These are phyloP conservation scores for Canis aureus DNA, from an alignment of 2,113 vertebrate genomes.

Conservation along the genomic window DNA sequence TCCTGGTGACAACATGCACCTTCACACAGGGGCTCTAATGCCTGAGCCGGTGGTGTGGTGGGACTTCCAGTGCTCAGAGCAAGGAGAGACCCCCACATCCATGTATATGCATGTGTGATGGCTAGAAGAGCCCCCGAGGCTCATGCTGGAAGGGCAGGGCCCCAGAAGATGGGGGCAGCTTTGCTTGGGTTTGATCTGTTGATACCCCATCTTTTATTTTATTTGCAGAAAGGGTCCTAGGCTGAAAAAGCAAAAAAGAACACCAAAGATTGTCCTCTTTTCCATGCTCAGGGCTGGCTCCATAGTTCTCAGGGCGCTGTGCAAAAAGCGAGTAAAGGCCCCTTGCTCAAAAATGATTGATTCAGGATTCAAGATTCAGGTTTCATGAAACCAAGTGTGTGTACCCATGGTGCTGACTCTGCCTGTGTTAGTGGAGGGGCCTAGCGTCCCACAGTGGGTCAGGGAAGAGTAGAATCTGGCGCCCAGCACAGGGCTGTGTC, in stretches of 20 bases:
- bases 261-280: no score
- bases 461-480: background rate
- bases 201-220: background rate
- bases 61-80: no score
- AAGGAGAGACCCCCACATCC: background rate
- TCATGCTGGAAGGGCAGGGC: background rate
- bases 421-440: background rate
- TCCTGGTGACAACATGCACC: background rate
- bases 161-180: background rate
- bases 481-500: background rate
- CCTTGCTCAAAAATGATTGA: background rate
- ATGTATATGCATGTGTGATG: background rate
- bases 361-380: background rate
- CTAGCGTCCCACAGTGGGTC: background rate
- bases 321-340: background rate
- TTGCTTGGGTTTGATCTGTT: background rate
- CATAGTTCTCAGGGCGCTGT: background rate
- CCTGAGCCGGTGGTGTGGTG: background rate
- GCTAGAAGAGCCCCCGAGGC: background rate
- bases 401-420: fast-evolving
- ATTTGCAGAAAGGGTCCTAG: background rate
- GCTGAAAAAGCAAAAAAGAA: background rate
- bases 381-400: fast-evolving
- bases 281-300: no score
- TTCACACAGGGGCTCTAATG: background rate